Evolutionary conservation across 2,797 vertebrate species (phyloP).

Genomic region (Falco rusticolus): DNA sequence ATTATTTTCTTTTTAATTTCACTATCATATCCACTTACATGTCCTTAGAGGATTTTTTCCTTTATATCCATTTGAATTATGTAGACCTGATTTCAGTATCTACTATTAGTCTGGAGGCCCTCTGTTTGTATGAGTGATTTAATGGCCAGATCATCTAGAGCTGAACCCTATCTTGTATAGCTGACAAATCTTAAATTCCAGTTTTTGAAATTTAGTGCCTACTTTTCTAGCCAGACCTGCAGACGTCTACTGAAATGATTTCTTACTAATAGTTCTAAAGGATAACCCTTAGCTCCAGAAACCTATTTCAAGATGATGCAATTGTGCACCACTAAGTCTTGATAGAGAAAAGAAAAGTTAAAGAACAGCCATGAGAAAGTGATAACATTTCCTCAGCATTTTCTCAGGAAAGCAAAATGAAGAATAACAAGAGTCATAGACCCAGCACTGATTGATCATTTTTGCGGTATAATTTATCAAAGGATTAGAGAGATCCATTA

Average conservation of each 20-base stretch:
- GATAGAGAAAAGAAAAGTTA: not conserved
- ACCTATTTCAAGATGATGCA: slow-evolving; percentile 25
- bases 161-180: not conserved
- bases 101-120: not conserved
- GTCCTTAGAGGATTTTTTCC: not conserved
- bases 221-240: not conserved
- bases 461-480: not conserved
- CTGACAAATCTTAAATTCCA: slow-evolving; percentile 12
- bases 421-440: not conserved
- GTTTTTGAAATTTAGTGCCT: slow-evolving; percentile 19
- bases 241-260: not conserved
- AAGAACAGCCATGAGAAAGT: not conserved
- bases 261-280: slow-evolving; percentile 22
- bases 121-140: not conserved
- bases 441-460: not conserved
- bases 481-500: not conserved
- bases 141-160: not conserved
- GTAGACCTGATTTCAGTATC: not conserved
- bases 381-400: not conserved
- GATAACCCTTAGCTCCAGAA: slow-evolving; percentile 24
- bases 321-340: not conserved
- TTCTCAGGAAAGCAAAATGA: not conserved
- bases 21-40: not conserved
- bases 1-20: not conserved
- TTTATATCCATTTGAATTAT: not conserved